phyloP scores from a whole-genome alignment of 2,113 vertebrate species.

The Sorex araneus region DNA sequence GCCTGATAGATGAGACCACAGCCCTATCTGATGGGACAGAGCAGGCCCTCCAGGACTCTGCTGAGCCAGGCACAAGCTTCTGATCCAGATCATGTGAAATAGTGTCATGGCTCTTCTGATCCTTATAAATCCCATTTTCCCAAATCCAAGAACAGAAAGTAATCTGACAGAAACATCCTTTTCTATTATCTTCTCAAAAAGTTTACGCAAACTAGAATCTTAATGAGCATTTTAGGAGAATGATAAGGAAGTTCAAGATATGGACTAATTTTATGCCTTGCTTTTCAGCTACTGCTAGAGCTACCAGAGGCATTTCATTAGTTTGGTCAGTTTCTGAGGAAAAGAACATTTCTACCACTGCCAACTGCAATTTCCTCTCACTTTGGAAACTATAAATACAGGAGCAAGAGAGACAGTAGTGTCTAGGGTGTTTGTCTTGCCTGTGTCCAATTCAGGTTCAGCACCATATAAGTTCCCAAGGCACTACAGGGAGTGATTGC shows the following conservation, averaged over 20 bases:
- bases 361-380: not conserved
- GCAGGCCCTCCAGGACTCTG: too few relatives aligned
- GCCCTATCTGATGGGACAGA: too few relatives aligned
- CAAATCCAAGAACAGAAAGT: not conserved
- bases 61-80: too few relatives aligned
- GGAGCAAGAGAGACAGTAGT: too few relatives aligned
- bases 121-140: slow-evolving; percentile 39
- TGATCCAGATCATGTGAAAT: too few relatives aligned
- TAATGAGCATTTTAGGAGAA: not conserved
- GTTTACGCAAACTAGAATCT: slow-evolving; percentile 19
- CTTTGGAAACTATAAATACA: not conserved
- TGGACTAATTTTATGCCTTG: not conserved
- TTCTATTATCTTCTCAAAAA: not conserved
- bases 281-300: not conserved
- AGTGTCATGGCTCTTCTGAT: too few relatives aligned
- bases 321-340: not conserved
- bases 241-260: not conserved
- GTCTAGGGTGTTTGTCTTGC: too few relatives aligned
- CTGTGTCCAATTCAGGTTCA: too few relatives aligned
- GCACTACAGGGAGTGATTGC: too few relatives aligned
- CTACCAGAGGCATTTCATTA: not conserved
- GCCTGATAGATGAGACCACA: too few relatives aligned
- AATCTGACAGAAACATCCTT: not conserved
- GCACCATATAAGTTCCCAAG: too few relatives aligned
- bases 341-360: not conserved